Evolutionary conservation across 2,888 invertebrate genomes (phyloP).

Genomic region (Cryptus viduatorius): DNA sequence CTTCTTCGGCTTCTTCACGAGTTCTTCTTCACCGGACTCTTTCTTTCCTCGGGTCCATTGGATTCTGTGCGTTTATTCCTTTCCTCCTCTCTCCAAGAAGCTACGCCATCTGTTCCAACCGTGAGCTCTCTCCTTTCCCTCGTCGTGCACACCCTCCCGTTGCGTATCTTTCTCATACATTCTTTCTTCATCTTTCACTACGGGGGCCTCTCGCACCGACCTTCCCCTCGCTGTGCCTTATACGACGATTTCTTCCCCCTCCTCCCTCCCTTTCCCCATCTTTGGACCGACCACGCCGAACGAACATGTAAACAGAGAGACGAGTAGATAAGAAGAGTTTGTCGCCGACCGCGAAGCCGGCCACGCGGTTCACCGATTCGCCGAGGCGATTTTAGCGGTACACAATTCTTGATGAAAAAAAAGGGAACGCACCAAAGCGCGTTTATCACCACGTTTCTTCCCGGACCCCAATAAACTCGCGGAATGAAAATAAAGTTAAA

Average conservation of each 20-base stretch:
- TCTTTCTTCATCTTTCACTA: constrained; percentile 42
- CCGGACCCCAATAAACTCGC: too few species aligned
- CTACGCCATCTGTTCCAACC: constrained; percentile 51
- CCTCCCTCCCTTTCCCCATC: constrained; percentile 17
- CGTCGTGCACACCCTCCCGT: constrained; percentile 1
- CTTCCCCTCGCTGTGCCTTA: constrained; percentile 30
- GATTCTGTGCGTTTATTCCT: constrained; percentile 4
- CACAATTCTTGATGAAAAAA: not conserved
- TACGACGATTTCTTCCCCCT: constrained; percentile 43
- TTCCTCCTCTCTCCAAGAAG: constrained; percentile 33
- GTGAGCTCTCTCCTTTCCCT: constrained; percentile 46
- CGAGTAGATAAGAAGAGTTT: constrained; percentile 39
- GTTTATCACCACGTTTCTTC: too few species aligned
- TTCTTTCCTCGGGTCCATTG: constrained; percentile 15
- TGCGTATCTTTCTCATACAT: constrained; percentile 42
- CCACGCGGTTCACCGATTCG: constrained; percentile 21
- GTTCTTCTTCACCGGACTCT: not conserved
- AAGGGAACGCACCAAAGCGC: not conserved
- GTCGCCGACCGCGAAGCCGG: constrained; percentile 31
- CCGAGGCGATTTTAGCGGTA: not conserved
- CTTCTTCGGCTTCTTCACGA: constrained; percentile 20
- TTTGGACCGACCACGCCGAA: constrained; percentile 7
- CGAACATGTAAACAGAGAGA: constrained; percentile 47
- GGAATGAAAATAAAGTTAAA: not conserved
- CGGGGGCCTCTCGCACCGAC: constrained; percentile 19